These are phyloP conservation scores for Pygmarrhopalites habei DNA, from an alignment of 1,140 invertebrate genomes.

Conservation along the genomic window DNA sequence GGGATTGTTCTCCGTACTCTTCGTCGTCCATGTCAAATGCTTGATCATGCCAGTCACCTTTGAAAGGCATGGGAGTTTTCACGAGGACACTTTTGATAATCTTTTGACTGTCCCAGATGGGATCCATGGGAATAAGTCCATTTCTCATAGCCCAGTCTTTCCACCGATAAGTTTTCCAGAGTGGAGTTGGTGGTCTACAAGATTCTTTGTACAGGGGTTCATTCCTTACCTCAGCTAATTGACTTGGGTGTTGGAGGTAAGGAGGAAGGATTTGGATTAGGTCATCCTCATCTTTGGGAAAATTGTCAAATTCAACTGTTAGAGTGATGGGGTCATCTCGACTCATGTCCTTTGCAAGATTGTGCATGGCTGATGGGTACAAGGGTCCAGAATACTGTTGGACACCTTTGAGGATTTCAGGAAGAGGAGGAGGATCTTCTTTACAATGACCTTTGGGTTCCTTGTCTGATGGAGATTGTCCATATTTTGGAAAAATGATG, in stretches of 20 bases:
- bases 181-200: conserved; percentile 11
- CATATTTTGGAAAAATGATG: too few species aligned
- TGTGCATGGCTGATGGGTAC: not conserved
- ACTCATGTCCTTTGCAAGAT: not conserved
- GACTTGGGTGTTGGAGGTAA: conserved; percentile 13
- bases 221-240: conserved; percentile 7
- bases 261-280: not conserved
- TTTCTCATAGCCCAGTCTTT: conserved; percentile 23
- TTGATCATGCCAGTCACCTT: too few species aligned
- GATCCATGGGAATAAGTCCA: conserved; percentile 5
- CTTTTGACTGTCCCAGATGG: not conserved
- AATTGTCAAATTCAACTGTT: not conserved
- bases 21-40: too few species aligned
- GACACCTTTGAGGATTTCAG: not conserved
- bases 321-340: not conserved
- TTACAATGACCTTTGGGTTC: too few species aligned
- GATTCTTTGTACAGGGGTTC: not conserved
- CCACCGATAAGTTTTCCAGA: conserved; percentile 24
- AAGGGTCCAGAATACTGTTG: not conserved
- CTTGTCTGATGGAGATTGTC: too few species aligned
- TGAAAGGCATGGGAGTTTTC: conserved; percentile 9
- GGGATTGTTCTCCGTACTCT: too few species aligned
- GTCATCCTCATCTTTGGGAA: not conserved
- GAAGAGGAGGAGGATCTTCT: too few species aligned
- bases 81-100: not conserved